Evolutionary conservation across 2,797 vertebrate genomes (phyloP), one percentile per base, ranked within the genome.

Genomic region (Lacerta agilis): DNA sequence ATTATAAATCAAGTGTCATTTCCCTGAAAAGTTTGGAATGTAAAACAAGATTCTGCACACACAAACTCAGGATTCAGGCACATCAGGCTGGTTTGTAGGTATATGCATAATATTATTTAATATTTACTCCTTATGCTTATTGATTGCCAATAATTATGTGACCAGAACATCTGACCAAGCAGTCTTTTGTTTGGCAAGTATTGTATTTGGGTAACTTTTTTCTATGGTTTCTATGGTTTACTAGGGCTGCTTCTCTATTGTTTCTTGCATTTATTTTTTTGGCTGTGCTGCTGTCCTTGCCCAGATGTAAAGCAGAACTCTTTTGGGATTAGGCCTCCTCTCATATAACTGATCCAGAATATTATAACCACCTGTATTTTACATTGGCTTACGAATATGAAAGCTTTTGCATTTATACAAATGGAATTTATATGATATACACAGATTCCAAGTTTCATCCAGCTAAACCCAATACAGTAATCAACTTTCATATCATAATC

Each of bases 381-480:
- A 49, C 5, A 82, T 41, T 73, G 4, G 17, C 36, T 25, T 45
- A 49, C 36, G 82, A 79, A 29, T 67, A 61, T 73, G 61, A 72
- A 2, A 9, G 61, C 10, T 71, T 33, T 33, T 79, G 61, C 10
- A 82, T 33, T 33, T 79, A 79, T 18, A 45, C 0, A 81, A 15
- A 76, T 86, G 38, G 38, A 83, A 8, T 80, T 8, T 8, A 75
- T 67, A n/a, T 13, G 8, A 80, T 43, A 85, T 25, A 85, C 91
- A 10, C 71, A 33, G 83, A 27, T 85, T 83, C 6, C 41, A 58
- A 82, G 25, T 58, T 73, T 41, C 18, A 69, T 25, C 11, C 92
- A 84, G 90, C 61, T 29, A 69, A 43, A 45, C 13, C 9, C 18
- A 64, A 92, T 82, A 45, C 5, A 41, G 83, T 88, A 89, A 77